Evolutionary conservation across 2,797 vertebrate species (phyloP), one percentile per base, ranked within the genome.

Genomic region (Pangasius mekongensis): DNA sequence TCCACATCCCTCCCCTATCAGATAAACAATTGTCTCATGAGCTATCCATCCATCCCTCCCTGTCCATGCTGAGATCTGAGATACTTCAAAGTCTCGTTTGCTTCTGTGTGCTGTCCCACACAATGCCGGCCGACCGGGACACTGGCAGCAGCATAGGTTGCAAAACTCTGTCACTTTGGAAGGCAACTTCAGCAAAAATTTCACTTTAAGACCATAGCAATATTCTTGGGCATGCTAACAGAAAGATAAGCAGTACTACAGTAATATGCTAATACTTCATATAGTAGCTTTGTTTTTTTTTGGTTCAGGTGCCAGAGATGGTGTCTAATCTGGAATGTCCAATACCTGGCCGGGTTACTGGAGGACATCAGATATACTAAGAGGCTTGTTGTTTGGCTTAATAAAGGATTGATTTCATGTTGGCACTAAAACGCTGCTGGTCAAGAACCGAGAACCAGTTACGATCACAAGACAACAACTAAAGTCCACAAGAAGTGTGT

Each of bases 21-120:
- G 80, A 85, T 87, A 86, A 91, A 90, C 87, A 89, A 91, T 73
- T 85, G 87, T 92, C 86, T 91, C 92, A 93, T 80, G 84, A 86
- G 85, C 8, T 24, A 74, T 85, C 43, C 10, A 56, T 78, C 33
- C 5, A n/a, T 71, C 30, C 0, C 74, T 81, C 58, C 22, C 30
- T 66, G 47, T 30, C 64, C 71, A 86, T 54, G 64, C 52, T 30
- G n/a, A 88, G 73, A 88, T 83, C 27, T 52, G 67, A 39, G 30
- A 58, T 73, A 49, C 77, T 80, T 74, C 10, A 85, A 33, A 77
- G n/a, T 84, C 52, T 69, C 14, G 73, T 89, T 83, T 77, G 78
- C 86, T 39, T 87, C 77, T 77, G 33, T 20, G 16, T 58, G 84
- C 6, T 81, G 56, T 66, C 89, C 89, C 87, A 84, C 86, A 90